Base-by-base conservation (phyloP, 2,797 vertebrate genomes). In the Aphelocoma californica region DNA sequence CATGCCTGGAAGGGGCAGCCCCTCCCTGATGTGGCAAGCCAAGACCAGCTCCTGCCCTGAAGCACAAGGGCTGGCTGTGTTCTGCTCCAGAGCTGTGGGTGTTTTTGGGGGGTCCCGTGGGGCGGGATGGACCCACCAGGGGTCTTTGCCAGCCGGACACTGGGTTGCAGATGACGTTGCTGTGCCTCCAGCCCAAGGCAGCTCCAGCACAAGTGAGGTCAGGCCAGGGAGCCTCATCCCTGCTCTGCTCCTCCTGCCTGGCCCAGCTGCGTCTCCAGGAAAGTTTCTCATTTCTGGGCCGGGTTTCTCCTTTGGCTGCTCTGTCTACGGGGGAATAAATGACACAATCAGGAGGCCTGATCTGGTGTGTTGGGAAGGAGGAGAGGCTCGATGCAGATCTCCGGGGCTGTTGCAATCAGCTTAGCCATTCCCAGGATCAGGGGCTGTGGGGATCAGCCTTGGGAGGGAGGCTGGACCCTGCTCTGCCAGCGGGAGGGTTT, bases 301-400 rank as follows among this genome's bases (percentile, higher is more conserved):
- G 84, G 64, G 80, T 72, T 94, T 78, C 67, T 92, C 64, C 71
- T 93, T 74, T 80, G 82, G 67, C 75, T 72, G 73, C 89, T 95
- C 58, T 84, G 87, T 89, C 92, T 86, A 45, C 3, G 10, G 83
- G 71, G 81, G 34, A 93, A 95, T 58, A 89, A 93, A 61, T 86
- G 91, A 75, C 83, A 95, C 79, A 84, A 80, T 92, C 90, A 62
- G 65, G 53, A 16, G 0, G 75, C 48, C 74, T 53, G 66, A 88
- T 75, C 89, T 60, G 26, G 6, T 62, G 78, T 72, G 69, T 48
- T 47, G 80, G 54, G 82, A 86, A 86, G 80, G 82, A 84, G 86
- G 88, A 72, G 58, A 92, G 73, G 86, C 40, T 48, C 18, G 82
- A 84, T 95, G 73, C 53, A 51, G 47, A 88, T 95, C 72, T 78